phyloP scores from a whole-genome alignment of 2,797 vertebrate species.

The Malacoctenus gilli region DNA sequence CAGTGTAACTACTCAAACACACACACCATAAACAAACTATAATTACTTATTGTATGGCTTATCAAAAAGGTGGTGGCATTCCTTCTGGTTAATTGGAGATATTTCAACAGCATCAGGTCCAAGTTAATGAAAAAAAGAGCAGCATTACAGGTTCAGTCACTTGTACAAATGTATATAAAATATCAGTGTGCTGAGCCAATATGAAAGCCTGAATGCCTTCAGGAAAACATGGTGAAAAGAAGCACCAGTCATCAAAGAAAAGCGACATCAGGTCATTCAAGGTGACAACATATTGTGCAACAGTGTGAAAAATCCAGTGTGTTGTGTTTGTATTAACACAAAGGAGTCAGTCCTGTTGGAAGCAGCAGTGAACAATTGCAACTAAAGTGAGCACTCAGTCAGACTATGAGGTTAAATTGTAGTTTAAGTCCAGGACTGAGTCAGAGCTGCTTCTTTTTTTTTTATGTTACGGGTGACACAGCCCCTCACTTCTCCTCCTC shows the following conservation, averaged over 20 bases:
- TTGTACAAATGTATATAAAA: slow-evolving; percentile 16
- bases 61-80: no score
- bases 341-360: background rate
- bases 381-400: background rate
- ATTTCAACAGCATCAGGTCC: no score
- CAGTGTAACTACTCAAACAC: no score
- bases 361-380: background rate
- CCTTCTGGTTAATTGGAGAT: no score
- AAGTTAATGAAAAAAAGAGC: slow-evolving; percentile 9
- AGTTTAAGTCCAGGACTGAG: background rate
- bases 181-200: background rate
- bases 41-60: no score
- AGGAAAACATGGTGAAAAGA: background rate
- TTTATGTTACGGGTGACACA: background rate
- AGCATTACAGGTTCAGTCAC: slow-evolving; percentile 15
- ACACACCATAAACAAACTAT: no score
- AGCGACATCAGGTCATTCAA: background rate
- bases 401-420: background rate
- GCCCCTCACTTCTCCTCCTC: no score
- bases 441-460: background rate
- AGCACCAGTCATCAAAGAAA: background rate
- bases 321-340: background rate
- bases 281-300: background rate
- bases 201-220: background rate
- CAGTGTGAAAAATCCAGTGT: background rate